Conservation (phyloP, 37 sponge, comb jelly and placozoan genomes). For the Ephydatia muelleri region DNA sequence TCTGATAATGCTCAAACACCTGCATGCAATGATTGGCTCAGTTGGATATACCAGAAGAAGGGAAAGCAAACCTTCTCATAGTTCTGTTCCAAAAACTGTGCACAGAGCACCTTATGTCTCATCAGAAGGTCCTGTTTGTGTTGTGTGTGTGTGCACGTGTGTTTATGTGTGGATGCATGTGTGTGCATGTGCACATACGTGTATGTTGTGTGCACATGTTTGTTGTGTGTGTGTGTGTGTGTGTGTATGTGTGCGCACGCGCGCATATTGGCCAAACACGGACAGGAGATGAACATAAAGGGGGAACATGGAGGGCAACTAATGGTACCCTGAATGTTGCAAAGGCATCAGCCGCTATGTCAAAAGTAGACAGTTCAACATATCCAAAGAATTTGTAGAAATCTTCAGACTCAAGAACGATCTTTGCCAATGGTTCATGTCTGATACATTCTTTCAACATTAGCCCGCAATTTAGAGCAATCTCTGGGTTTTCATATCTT, state of each 20-base stretch:
- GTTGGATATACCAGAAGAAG: background rate
- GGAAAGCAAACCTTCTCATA: constrained; percentile 75
- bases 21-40: background rate
- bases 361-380: constrained; percentile 97
- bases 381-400: constrained; percentile 89
- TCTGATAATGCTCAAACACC: constrained; percentile 67
- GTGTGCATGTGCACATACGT: background rate
- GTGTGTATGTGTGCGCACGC: background rate
- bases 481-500: constrained; percentile 94
- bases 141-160: background rate
- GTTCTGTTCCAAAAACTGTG: constrained; percentile 90
- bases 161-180: background rate
- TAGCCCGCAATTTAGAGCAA: constrained; percentile 95
- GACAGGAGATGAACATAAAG: background rate
- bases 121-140: constrained; percentile 86
- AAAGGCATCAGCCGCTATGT: constrained; percentile 98
- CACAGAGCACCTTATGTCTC: constrained; percentile 89
- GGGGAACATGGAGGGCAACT: background rate
- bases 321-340: constrained; percentile 80
- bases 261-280: background rate
- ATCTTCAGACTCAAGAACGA: constrained; percentile 76
- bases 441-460: constrained; percentile 96
- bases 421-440: constrained; percentile 86
- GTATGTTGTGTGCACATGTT: background rate
- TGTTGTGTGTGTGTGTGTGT: background rate